Evolutionary conservation across 2,888 invertebrate species (phyloP).

Genomic region (Gymnosoma rotundatum): DNA sequence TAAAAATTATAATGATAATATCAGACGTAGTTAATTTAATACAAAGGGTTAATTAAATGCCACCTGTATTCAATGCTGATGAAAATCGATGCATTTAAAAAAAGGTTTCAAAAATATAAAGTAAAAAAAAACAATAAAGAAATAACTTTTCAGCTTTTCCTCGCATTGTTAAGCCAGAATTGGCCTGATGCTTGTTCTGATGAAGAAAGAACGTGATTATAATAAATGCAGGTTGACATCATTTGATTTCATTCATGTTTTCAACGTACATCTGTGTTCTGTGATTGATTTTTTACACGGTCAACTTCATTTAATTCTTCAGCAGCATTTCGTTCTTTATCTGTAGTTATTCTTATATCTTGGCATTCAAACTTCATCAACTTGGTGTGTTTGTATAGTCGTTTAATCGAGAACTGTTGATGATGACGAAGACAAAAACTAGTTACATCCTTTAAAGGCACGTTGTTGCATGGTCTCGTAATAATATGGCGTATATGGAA

Average conservation of each 20-base stretch:
- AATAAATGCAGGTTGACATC: constrained; percentile 66
- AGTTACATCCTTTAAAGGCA: constrained; percentile 68
- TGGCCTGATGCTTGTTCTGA: constrained; percentile 16
- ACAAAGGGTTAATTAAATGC: no score
- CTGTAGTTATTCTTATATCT: constrained; percentile 30
- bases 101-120: no score
- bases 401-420: constrained; percentile 36
- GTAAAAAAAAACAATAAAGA: background rate
- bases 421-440: constrained; percentile 42
- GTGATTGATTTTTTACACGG: constrained; percentile 53
- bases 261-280: constrained; percentile 60
- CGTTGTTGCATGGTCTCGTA: constrained; percentile 63
- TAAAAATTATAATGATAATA: no score
- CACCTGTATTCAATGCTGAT: no score
- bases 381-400: background rate
- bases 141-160: background rate
- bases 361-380: constrained; percentile 48
- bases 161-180: background rate
- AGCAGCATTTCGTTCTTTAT: background rate
- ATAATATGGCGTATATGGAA: constrained; percentile 63
- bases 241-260: constrained; percentile 68
- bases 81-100: no score
- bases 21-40: no score
- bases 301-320: constrained; percentile 20
- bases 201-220: constrained; percentile 54